phyloP scores from a whole-genome alignment of 2,888 invertebrate genomes.

The Crocallis elinguaria region DNA sequence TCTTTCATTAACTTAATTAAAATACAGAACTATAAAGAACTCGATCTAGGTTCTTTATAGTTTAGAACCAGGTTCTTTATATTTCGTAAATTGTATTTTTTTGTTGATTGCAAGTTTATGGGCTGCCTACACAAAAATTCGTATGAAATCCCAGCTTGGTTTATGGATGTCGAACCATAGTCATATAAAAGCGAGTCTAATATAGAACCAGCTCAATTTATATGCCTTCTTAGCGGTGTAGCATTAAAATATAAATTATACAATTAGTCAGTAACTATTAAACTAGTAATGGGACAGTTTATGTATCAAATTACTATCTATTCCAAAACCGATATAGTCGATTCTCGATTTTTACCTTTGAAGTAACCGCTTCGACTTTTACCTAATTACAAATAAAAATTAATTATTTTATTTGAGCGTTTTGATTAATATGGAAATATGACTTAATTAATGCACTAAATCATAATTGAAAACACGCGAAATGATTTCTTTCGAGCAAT shows the following conservation, averaged over 20 bases:
- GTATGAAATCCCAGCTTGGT: constrained; percentile 16
- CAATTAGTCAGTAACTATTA: constrained; percentile 38
- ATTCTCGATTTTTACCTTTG: constrained; percentile 44
- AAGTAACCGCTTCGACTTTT: constrained; percentile 60
- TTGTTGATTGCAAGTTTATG: constrained; percentile 21
- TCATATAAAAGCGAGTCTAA: constrained; percentile 11
- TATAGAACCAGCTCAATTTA: constrained; percentile 8
- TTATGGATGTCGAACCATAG: constrained; percentile 4
- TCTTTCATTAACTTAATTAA: constrained; percentile 22
- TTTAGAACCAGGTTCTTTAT: constrained; percentile 1
- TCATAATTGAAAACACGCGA: constrained; percentile 52
- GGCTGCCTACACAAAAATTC: constrained; percentile 20
- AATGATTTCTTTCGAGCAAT: constrained; percentile 35
- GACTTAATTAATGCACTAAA: constrained; percentile 58
- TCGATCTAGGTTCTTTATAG: constrained; percentile 6
- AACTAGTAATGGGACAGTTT: constrained; percentile 39
- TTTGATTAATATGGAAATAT: constrained; percentile 61
- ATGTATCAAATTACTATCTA: constrained; percentile 35
- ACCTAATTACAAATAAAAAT: constrained; percentile 58
- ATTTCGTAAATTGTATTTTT: constrained; percentile 12
- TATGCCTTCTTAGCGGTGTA: constrained; percentile 3
- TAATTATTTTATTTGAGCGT: constrained; percentile 38
- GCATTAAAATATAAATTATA: constrained; percentile 32
- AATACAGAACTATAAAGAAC: constrained; percentile 9
- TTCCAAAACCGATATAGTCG: constrained; percentile 30